Evolutionary conservation across 2,888 invertebrate species (phyloP).

Genomic region (Pristionchus exspectatus): DNA sequence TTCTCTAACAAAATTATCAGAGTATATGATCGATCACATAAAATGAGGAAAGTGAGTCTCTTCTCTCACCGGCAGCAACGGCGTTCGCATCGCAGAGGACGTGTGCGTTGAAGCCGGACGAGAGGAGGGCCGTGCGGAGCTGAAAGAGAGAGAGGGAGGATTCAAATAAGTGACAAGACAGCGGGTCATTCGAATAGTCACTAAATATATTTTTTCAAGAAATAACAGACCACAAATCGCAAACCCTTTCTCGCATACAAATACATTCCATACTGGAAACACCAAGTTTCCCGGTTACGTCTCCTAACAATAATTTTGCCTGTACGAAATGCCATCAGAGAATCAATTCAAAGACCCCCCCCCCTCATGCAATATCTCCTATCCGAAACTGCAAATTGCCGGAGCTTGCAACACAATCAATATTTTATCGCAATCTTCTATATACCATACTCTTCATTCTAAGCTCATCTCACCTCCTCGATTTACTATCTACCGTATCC

Average conservation of each 20-base stretch:
- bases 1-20: no score
- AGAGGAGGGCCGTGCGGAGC: constrained; percentile 66
- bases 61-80: neutral
- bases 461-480: no score
- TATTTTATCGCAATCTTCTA: neutral
- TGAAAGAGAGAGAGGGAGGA: constrained; percentile 31
- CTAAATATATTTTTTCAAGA: neutral
- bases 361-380: neutral
- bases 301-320: neutral
- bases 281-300: neutral
- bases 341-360: neutral
- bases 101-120: constrained; percentile 70
- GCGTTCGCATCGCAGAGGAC: constrained; percentile 66
- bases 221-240: neutral
- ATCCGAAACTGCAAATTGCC: neutral
- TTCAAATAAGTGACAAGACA: no score
- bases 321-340: neutral
- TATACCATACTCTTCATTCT: neutral
- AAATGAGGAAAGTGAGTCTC: neutral
- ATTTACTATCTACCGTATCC: neutral
- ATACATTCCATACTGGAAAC: neutral
- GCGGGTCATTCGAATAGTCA: no score
- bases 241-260: neutral
- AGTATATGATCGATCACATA: neutral
- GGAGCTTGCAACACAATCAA: neutral